phyloP scores from a whole-genome alignment of 2,113 vertebrate species.

The Tragelaphus imberbis region DNA sequence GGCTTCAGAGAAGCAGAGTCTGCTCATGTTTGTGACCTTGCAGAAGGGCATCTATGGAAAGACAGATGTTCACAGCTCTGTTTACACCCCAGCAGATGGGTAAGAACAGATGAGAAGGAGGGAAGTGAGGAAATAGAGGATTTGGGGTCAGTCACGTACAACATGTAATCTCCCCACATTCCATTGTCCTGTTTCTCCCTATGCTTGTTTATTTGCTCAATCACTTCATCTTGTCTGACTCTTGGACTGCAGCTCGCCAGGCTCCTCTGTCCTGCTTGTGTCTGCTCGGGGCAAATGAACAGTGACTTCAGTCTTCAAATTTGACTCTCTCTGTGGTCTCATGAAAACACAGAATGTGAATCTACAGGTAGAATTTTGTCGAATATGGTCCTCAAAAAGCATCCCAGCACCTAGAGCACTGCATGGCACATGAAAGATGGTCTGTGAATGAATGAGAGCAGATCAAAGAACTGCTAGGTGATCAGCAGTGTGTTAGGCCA shows the following conservation, averaged over 20 bases:
- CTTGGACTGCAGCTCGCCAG: neutral
- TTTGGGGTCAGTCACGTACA: neutral
- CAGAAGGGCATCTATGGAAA: neutral
- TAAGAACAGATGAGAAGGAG: neutral
- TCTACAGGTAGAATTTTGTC: neutral
- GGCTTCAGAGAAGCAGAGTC: neutral
- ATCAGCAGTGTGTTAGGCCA: neutral
- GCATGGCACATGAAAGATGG: rapidly evolving
- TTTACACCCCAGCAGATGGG: neutral
- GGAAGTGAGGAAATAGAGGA: neutral
- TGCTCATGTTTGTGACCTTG: neutral
- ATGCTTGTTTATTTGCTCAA: neutral
- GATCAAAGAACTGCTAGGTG: neutral
- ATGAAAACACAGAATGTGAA: neutral
- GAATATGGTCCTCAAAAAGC: neutral
- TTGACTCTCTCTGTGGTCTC: neutral
- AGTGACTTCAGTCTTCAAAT: neutral
- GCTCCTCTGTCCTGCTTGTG: neutral
- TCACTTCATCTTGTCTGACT: neutral
- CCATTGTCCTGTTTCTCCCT: neutral
- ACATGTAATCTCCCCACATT: neutral
- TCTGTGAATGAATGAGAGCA: neutral
- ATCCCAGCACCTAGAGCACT: rapidly evolving
- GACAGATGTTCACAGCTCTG: neutral
- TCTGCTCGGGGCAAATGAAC: neutral